Evolutionary conservation across 2,797 vertebrate genomes (phyloP).

Genomic region (Poeciliopsis infans): DNA sequence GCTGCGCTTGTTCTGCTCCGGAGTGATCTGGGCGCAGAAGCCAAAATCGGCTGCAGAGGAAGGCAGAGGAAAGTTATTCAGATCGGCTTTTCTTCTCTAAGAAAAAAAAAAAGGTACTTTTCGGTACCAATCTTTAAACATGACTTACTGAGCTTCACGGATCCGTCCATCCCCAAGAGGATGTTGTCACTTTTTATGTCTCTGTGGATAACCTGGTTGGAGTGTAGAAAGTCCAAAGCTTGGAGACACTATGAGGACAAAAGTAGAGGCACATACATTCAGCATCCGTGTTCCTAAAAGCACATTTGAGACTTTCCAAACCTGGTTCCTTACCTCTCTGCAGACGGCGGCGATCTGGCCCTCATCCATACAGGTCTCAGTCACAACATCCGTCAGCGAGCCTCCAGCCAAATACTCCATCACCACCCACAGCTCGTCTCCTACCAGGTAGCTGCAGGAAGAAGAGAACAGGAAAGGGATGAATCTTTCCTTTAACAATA

Average conservation of each 20-base stretch:
- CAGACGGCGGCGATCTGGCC: conserved; percentile 98
- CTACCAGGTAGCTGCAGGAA: conserved; percentile 90
- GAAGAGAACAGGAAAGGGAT: not conserved
- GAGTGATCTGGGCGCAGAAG: conserved; percentile 99
- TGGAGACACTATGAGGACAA: conserved; percentile 90
- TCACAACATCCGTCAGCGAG: conserved; percentile 96
- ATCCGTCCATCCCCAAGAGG: conserved; percentile 97
- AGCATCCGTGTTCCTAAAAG: not conserved
- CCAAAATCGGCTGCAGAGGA: conserved; percentile 91
- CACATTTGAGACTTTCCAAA: conserved; percentile 23
- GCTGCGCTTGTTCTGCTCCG: conserved; percentile 98
- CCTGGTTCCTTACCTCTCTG: conserved; percentile 88
- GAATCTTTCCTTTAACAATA: not conserved
- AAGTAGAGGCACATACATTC: not conserved
- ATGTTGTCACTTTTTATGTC: conserved; percentile 99
- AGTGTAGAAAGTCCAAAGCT: conserved; percentile 97
- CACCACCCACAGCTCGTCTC: conserved; percentile 98
- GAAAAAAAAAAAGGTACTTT: not conserved
- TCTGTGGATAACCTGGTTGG: conserved; percentile 98
- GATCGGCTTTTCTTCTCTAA: not conserved
- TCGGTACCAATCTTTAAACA: conserved; percentile 3
- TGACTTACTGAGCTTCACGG: conserved; percentile 95
- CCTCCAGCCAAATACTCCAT: conserved; percentile 99
- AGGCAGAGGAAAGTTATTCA: conserved; percentile 6
- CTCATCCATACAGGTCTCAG: conserved; percentile 99